Evolutionary conservation across 2,888 invertebrate species (phyloP), one percentile per base, ranked within the genome.

Genomic region (Lycaena phlaeas): DNA sequence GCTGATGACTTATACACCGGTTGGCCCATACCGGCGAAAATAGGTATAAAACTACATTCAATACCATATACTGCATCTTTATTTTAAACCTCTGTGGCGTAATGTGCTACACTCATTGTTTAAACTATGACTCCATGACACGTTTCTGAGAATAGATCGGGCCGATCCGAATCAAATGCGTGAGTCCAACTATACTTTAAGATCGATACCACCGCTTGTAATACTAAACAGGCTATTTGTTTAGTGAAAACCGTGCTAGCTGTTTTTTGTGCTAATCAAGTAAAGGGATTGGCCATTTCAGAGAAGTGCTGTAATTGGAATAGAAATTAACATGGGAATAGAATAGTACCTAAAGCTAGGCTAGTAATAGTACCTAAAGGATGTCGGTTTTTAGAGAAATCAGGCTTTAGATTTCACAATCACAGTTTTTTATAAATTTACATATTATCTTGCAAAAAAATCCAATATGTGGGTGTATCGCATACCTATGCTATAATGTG

Each of bases 131-230:
- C 68, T 71, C 65, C 65, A 68, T 67, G 68, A 66, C 70, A 74
- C 68, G 71, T 66, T 78, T 77, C 79, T 64, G 49, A 70, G 81
- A 79, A 81, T 66, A 71, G 70, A 71, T 61, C 64, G 59, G 57
- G 50, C 78, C 22, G 77, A 76, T 76, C 79, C 78, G 79, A 78
- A 79, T 82, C 76, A 72, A 75, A 81, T 75, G 75, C 71, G 63
- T 68, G 68, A 66, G 65, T 61, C 67, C 49, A 46, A 67, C 68
- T 75, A 62, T 61, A 75, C 70, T 73, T 74, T 74, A 65, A 71
- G 64, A 74, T 72, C 56, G 57, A 45, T 51, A 59, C 59, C 68
- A 64, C 63, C 53, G 45, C 48, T 50, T 53, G 52, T 58, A 68
- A 72, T 77, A 76, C 70, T 75, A 75, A 78, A 51, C 56, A 71